phyloP scores from a whole-genome alignment of 2,888 invertebrate species.

The Kryphioiulus occultus region DNA sequence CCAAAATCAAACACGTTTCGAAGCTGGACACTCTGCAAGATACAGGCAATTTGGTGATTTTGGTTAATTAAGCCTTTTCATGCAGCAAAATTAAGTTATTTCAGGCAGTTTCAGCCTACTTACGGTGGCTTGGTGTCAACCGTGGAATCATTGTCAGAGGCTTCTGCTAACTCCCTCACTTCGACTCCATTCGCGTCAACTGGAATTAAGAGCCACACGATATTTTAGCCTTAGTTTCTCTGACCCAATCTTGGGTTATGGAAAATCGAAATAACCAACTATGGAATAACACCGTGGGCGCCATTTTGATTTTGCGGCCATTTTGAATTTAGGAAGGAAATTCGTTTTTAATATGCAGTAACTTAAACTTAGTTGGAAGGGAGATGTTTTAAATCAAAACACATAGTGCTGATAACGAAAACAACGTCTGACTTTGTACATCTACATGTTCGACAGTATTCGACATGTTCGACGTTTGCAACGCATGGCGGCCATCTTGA shows the following conservation, averaged over 20 bases:
- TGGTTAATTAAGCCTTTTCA: not conserved
- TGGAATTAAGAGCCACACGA: not conserved
- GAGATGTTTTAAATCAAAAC: too few species aligned
- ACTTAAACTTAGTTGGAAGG: too few species aligned
- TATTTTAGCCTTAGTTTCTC: not conserved
- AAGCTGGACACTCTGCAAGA: constrained; percentile 36
- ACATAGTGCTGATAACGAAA: too few species aligned
- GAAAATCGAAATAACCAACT: not conserved
- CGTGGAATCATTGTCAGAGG: not conserved
- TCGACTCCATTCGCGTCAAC: not conserved
- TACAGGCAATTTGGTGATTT: not conserved
- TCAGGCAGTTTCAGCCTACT: not conserved
- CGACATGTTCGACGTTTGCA: too few species aligned
- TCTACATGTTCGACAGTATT: not conserved
- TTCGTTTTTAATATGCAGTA: too few species aligned
- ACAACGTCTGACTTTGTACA: too few species aligned
- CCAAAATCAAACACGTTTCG: constrained; percentile 20
- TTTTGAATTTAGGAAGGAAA: too few species aligned
- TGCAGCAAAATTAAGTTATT: not conserved
- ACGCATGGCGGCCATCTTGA: not conserved
- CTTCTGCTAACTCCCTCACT: not conserved
- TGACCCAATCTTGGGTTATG: not conserved
- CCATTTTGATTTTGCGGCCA: too few species aligned
- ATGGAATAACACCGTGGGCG: too few species aligned
- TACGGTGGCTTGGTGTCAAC: not conserved